phyloP scores from a whole-genome alignment of 2,113 vertebrate species.

The Laterallus jamaicensis region DNA sequence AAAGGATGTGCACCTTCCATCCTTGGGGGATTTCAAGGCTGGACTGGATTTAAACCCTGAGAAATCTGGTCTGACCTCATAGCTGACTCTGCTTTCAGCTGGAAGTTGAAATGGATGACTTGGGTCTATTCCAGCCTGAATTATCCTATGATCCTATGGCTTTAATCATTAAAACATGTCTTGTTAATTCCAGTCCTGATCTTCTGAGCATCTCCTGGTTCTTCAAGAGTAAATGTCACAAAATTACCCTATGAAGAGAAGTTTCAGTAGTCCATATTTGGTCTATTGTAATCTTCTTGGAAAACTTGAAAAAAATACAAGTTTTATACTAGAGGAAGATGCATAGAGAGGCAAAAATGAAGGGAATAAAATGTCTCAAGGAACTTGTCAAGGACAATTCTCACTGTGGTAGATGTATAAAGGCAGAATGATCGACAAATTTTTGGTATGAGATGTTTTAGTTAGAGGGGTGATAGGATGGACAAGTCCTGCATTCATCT shows the following conservation, averaged over 20 bases:
- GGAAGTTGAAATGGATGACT: not conserved
- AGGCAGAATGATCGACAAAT: not conserved
- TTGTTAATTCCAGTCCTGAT: not conserved
- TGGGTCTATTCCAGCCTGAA: not conserved
- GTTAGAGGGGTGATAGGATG: too few relatives aligned
- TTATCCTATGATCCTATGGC: not conserved
- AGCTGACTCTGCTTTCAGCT: not conserved
- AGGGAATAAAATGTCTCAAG: not conserved
- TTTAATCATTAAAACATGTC: not conserved
- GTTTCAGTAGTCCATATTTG: not conserved
- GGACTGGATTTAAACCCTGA: not conserved
- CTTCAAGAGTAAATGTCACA: not conserved
- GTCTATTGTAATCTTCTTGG: not conserved
- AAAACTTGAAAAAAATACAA: not conserved
- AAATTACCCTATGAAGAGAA: not conserved
- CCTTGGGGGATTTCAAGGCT: not conserved
- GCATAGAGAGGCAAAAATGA: not conserved
- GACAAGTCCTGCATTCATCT: not conserved
- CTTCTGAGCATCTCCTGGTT: not conserved
- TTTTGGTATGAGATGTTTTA: not conserved
- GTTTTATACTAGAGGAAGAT: not conserved
- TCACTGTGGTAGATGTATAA: not conserved
- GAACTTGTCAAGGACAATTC: not conserved
- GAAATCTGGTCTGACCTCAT: not conserved
- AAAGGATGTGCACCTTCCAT: not conserved